Evolutionary conservation across 2,797 vertebrate genomes (phyloP).

Genomic region (Pteropus rufus): DNA sequence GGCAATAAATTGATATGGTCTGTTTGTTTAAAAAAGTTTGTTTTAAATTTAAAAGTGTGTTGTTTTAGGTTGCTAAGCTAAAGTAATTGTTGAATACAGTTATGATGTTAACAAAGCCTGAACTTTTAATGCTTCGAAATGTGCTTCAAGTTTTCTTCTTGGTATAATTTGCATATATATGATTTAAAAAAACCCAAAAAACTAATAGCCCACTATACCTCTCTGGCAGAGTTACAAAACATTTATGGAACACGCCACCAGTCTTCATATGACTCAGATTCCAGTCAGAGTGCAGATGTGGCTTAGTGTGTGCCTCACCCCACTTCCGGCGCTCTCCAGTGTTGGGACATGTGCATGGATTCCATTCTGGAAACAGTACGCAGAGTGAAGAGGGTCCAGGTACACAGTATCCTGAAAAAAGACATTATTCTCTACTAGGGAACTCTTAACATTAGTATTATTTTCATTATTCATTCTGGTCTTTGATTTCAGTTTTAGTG

Average conservation of each 20-base stretch:
- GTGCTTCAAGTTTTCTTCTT: background rate
- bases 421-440: background rate
- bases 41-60: background rate
- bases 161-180: background rate
- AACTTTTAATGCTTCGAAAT: constrained; percentile 38
- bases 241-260: background rate
- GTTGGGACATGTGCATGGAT: background rate
- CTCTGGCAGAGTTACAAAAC: background rate
- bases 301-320: background rate
- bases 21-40: too few relatives aligned
- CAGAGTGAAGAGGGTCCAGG: background rate
- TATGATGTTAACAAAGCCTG: background rate
- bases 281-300: background rate
- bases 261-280: background rate
- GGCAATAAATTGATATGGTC: background rate
- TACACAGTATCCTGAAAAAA: background rate
- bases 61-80: background rate
- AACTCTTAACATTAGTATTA: background rate
- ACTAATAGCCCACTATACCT: background rate
- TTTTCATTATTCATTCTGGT: background rate
- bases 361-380: background rate
- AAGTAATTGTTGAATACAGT: background rate
- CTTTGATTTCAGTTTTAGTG: background rate
- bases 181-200: background rate
- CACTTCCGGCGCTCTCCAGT: background rate